These are phyloP conservation scores for Muscina levida DNA, from an alignment of 2,888 invertebrate genomes.

Conservation along the genomic window DNA sequence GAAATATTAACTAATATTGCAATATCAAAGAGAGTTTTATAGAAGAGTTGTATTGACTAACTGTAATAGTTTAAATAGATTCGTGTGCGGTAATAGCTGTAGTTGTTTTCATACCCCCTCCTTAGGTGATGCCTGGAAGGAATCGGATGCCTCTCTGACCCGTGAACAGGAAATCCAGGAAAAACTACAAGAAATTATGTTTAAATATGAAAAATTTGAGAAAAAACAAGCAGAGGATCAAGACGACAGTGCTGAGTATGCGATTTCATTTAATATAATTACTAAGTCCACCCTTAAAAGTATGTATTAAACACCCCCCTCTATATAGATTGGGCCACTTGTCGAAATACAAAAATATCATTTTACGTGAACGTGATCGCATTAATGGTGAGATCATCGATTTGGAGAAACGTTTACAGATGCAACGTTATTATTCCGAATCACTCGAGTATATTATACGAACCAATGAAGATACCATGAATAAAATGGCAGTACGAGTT, in stretches of 20 bases:
- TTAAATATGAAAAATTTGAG: slow-evolving; percentile 72
- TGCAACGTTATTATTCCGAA: slow-evolving; percentile 74
- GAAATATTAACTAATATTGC: too few species aligned
- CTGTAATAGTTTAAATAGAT: too few species aligned
- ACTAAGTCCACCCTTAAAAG: too few species aligned
- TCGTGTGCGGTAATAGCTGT: too few species aligned
- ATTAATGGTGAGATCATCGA: slow-evolving; percentile 75
- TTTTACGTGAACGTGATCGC: slow-evolving; percentile 77
- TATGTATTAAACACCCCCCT: neutral
- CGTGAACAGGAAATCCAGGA: slow-evolving; percentile 76
- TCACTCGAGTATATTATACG: slow-evolving; percentile 74
- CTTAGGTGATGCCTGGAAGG: slow-evolving; percentile 75
- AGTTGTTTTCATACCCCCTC: neutral
- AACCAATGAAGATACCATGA: slow-evolving; percentile 70
- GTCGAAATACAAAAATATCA: slow-evolving; percentile 75
- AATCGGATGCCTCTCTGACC: slow-evolving; percentile 73
- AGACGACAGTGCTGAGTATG: slow-evolving; percentile 74
- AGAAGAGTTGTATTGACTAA: too few species aligned
- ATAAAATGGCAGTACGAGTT: slow-evolving; percentile 62
- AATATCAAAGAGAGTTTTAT: too few species aligned
- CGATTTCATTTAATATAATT: slow-evolving; percentile 10
- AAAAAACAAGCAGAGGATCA: slow-evolving; percentile 68
- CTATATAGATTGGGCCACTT: slow-evolving; percentile 72
- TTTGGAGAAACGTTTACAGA: slow-evolving; percentile 73
- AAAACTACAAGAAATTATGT: slow-evolving; percentile 72